Evolutionary conservation across 2,888 invertebrate species (phyloP).

Genomic region (Callimorpha dominula): DNA sequence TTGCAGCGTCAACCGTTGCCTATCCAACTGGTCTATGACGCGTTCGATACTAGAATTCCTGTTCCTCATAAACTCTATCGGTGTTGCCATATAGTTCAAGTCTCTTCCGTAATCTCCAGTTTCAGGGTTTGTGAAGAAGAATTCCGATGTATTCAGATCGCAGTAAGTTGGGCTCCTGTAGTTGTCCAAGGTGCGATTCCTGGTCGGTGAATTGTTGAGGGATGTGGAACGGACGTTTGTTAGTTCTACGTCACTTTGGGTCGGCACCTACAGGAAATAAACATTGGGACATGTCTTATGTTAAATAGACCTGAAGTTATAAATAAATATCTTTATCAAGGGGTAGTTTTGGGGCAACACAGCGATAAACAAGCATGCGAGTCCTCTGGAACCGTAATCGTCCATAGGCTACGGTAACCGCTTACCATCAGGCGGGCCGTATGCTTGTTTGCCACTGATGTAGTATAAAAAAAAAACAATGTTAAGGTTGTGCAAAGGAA

Average conservation of each 20-base stretch:
- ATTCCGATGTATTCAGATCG: conserved; percentile 59
- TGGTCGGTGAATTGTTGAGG: conserved; percentile 57
- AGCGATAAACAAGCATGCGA: too few relatives aligned
- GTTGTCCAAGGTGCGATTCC: conserved; percentile 50
- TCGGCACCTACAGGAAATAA: conserved; percentile 68
- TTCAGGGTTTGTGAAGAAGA: conserved; percentile 64
- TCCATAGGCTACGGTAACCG: too few relatives aligned
- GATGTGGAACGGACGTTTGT: conserved; percentile 63
- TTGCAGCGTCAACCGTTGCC: conserved; percentile 71
- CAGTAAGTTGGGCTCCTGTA: conserved; percentile 72
- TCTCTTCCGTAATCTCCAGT: conserved; percentile 59
- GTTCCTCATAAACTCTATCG: conserved; percentile 63
- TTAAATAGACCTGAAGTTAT: background rate
- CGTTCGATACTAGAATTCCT: conserved; percentile 64
- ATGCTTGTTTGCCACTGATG: too few relatives aligned
- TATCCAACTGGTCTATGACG: conserved; percentile 63
- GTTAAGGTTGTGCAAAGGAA: too few relatives aligned
- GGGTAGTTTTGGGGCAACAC: background rate
- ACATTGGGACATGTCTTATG: background rate
- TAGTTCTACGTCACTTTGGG: conserved; percentile 75
- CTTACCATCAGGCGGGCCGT: too few relatives aligned
- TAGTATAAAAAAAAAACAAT: too few relatives aligned
- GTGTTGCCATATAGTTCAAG: conserved; percentile 69
- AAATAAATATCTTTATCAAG: background rate
- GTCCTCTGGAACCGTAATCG: too few relatives aligned